These are phyloP conservation scores for Brachynemurus nebulosus DNA, from an alignment of 2,888 invertebrate species.

Conservation along the genomic window DNA sequence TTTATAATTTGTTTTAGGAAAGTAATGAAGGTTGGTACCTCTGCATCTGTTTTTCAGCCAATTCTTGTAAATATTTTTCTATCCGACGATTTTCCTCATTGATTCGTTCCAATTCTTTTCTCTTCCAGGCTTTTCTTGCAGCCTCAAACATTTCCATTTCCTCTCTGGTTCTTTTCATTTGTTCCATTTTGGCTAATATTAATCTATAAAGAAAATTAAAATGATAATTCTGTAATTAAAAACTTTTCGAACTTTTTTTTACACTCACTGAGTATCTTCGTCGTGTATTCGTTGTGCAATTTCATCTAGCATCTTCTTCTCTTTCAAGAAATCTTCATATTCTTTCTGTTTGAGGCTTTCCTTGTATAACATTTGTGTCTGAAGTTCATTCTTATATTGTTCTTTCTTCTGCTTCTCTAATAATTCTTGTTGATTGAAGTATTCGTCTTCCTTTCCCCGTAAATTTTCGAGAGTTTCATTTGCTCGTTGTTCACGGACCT, in stretches of 20 bases:
- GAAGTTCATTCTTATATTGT: slow-evolving; percentile 38
- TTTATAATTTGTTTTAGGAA: background rate
- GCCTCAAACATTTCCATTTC: slow-evolving; percentile 40
- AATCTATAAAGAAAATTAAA: slow-evolving; percentile 28
- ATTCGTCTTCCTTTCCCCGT: slow-evolving; percentile 31
- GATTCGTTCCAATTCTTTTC: slow-evolving; percentile 31
- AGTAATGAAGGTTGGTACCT: too few species aligned
- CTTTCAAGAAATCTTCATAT: slow-evolving; percentile 42
- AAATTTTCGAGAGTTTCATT: slow-evolving; percentile 30
- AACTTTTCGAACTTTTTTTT: too few species aligned
- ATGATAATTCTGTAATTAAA: slow-evolving; percentile 5
- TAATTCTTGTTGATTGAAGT: slow-evolving; percentile 27
- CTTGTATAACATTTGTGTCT: slow-evolving; percentile 41
- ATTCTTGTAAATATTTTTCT: slow-evolving; percentile 27
- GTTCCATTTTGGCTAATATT: slow-evolving; percentile 34
- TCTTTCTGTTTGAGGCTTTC: slow-evolving; percentile 36
- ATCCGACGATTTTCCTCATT: slow-evolving; percentile 34
- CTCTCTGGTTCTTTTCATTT: slow-evolving; percentile 33
- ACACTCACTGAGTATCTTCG: slow-evolving; percentile 42
- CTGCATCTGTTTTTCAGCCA: slow-evolving; percentile 31
- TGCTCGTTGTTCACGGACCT: slow-evolving; percentile 28
- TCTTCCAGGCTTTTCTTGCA: slow-evolving; percentile 37
- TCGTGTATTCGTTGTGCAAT: slow-evolving; percentile 43
- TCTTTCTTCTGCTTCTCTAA: slow-evolving; percentile 28
- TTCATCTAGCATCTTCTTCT: slow-evolving; percentile 48